Conservation (phyloP, 1,140 invertebrate genomes). For the Tetragonula clypearis region DNA sequence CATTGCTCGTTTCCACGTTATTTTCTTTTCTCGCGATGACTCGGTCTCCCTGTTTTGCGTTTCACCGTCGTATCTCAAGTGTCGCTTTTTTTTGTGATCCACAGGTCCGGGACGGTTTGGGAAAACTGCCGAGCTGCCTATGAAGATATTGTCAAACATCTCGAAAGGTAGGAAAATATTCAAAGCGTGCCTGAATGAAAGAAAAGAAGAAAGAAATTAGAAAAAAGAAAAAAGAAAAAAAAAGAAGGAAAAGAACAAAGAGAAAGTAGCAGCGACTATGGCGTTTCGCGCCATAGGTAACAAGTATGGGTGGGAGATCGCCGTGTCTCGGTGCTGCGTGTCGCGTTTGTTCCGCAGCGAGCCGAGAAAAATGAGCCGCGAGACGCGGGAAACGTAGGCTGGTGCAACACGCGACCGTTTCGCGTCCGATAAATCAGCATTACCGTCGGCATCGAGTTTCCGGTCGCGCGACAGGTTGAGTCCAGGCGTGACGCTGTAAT, state of each 20-base stretch:
- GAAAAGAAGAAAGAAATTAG: too few relatives aligned
- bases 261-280: background rate
- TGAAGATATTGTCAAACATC: slow-evolving; percentile 95
- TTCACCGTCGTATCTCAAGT: slow-evolving; percentile 38
- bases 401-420: slow-evolving; percentile 32
- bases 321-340: background rate
- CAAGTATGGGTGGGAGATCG: background rate
- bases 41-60: background rate
- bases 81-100: slow-evolving; percentile 78
- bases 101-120: slow-evolving; percentile 93
- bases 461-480: slow-evolving; percentile 76
- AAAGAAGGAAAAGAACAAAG: background rate
- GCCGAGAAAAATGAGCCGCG: slow-evolving; percentile 14
- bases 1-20: background rate
- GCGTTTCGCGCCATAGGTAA: background rate
- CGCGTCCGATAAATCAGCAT: slow-evolving; percentile 81
- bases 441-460: slow-evolving; percentile 78
- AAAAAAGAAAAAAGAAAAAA: too few relatives aligned
- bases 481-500: slow-evolving; percentile 79
- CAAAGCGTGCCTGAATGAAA: background rate
- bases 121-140: slow-evolving; percentile 96
- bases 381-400: slow-evolving; percentile 10
- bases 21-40: background rate
- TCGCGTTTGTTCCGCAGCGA: background rate
- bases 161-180: slow-evolving; percentile 89